Conservation (phyloP, 2,113 vertebrate genomes). For the Mustelus asterias region DNA sequence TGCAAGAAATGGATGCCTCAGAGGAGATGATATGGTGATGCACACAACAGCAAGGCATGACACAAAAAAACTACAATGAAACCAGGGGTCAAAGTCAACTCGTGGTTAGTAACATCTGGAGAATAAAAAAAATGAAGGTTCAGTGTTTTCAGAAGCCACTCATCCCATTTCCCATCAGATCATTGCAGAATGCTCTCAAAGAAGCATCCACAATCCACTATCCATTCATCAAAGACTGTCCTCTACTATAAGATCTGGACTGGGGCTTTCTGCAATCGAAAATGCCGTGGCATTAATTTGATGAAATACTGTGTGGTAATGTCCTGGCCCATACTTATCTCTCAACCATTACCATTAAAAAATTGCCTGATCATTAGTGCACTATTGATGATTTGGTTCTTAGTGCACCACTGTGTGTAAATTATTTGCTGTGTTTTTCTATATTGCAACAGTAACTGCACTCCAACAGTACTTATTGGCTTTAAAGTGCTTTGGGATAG, state of each 20-base stretch:
- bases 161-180: not conserved
- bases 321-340: too few relatives aligned
- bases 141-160: not conserved
- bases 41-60: not conserved
- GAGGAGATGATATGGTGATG: not conserved
- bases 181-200: not conserved
- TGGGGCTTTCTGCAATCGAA: too few relatives aligned
- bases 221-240: not conserved
- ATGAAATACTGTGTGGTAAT: too few relatives aligned
- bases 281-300: too few relatives aligned
- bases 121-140: not conserved
- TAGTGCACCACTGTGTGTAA: too few relatives aligned
- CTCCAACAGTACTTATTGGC: too few relatives aligned
- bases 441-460: too few relatives aligned
- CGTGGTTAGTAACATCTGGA: not conserved
- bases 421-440: too few relatives aligned
- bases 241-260: too few relatives aligned
- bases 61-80: not conserved
- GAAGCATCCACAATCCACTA: not conserved
- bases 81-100: not conserved
- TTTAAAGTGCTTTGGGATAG: too few relatives aligned
- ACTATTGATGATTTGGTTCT: not conserved
- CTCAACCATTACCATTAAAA: too few relatives aligned
- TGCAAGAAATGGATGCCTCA: not conserved
- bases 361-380: not conserved